Conservation (phyloP, 2,797 vertebrate species). For the Sebastes kiyomatsui region DNA sequence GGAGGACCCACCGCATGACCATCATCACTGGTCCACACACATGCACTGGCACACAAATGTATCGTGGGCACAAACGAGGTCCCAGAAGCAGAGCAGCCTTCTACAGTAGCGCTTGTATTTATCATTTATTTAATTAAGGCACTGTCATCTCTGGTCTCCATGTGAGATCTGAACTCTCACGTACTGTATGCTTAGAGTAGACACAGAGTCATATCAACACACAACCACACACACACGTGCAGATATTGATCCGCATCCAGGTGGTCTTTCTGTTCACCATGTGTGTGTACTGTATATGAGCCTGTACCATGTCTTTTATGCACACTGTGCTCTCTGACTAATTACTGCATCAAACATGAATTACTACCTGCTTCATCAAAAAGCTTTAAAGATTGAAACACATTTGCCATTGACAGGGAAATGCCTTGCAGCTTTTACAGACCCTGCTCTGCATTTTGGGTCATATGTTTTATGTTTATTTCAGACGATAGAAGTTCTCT, state of each 20-base stretch:
- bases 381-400: neutral
- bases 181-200: slow-evolving; percentile 11
- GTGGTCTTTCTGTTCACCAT: slow-evolving; percentile 53
- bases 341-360: slow-evolving; percentile 25
- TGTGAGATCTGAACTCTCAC: slow-evolving; percentile 47
- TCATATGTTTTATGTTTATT: neutral
- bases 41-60: slow-evolving; percentile 3
- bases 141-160: slow-evolving; percentile 50
- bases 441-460: neutral
- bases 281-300: slow-evolving; percentile 39
- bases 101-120: slow-evolving; percentile 59
- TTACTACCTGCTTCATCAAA: slow-evolving; percentile 33
- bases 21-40: slow-evolving; percentile 31
- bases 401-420: neutral
- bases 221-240: slow-evolving; percentile 21
- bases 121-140: slow-evolving; percentile 48
- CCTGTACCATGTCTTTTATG: slow-evolving; percentile 15
- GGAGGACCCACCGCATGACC: slow-evolving; percentile 37
- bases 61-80: slow-evolving; percentile 13
- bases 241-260: slow-evolving; percentile 50
- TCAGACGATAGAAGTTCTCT: neutral
- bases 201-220: slow-evolving; percentile 17
- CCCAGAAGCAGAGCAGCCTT: slow-evolving; percentile 4
- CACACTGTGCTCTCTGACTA: slow-evolving; percentile 22
- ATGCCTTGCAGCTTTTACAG: slow-evolving; percentile 2